phyloP scores from a whole-genome alignment of 2,797 vertebrate species.

The Clarias platycephalus region DNA sequence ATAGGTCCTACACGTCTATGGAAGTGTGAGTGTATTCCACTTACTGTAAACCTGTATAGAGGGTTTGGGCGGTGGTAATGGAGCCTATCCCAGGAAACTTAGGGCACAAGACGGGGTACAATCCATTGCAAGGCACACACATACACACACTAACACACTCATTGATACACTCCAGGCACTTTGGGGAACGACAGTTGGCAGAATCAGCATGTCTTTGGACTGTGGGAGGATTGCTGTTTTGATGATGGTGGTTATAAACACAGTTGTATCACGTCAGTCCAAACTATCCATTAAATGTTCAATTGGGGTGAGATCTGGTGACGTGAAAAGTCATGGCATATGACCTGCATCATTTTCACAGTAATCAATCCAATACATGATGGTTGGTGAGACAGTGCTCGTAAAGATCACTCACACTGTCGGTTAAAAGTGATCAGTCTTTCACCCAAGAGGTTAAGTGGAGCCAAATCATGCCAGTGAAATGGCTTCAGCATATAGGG shows the following conservation, averaged over 20 bases:
- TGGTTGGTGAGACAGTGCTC: neutral
- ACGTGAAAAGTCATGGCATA: neutral
- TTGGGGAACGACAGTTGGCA: too few relatives aligned
- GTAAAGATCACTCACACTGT: neutral
- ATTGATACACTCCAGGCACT: too few relatives aligned
- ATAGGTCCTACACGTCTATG: neutral
- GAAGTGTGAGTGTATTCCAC: neutral
- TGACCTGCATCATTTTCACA: neutral
- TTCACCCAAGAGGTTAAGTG: neutral
- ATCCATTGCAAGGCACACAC: too few relatives aligned
- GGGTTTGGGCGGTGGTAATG: too few relatives aligned
- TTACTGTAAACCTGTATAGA: too few relatives aligned
- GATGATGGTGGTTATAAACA: neutral
- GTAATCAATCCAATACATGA: neutral
- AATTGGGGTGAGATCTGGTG: neutral
- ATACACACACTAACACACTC: too few relatives aligned
- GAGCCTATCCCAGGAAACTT: too few relatives aligned
- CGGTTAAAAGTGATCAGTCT: neutral
- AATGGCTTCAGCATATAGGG: neutral
- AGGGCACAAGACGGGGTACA: too few relatives aligned
- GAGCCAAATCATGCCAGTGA: neutral
- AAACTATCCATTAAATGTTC: neutral
- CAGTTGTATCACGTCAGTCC: neutral
- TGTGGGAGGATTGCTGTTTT: neutral
- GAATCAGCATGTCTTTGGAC: too few relatives aligned